Base-by-base conservation (phyloP, 2,888 invertebrate species). In the Heliconius sara region DNA sequence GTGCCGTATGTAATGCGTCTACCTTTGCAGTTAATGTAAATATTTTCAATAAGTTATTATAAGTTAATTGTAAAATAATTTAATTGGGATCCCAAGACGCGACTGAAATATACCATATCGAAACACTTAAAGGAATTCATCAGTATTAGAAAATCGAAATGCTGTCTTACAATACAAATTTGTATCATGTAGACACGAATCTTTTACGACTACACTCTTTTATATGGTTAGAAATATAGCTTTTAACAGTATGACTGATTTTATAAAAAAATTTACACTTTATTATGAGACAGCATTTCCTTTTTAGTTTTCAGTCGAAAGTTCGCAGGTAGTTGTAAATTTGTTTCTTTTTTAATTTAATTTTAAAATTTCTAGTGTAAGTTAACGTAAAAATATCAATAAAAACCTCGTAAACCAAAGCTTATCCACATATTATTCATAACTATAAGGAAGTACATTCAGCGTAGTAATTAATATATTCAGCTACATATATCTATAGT, bases 31-130 rank as follows among this genome's bases (percentile, higher is more conserved):
- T 90, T 85, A 87, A 87, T 95, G 94, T 95, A 95, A 92, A 94
- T 94, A 95, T 89, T 92, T 92, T 92, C 84, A 89, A 88, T 94
- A 93, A 93, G 93, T 92, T 92, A 91, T 87, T 84, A 86, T 92
- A 90, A 88, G 89, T 88, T 88, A 86, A 88, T 88, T 87, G 88
- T 86, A 85, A 83, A 87, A 88, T 90, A 88, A 88, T 91, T 93
- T 91, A 85, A 87, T 90, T 88, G 86, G 89, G 88, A 89, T 89
- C 89, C 86, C 88, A 87, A 84, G 88, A 90, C 86, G 90, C 88
- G 91, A 93, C 92, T 93, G 92, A 92, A 89, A 87, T 84, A 85
- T 85, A 78, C 78, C 82, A 82, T 82, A 82, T 82, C 82, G 78
- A 78, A 71, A 78, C 63, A 81, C 66, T 71, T 71, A 78, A 81